A percentile compares a stretch with the other conserved stretches of the same genome.
Evolutionary conservation across 2,888 invertebrate species (phyloP).

Genomic region (Drosophila picticornis): DNA sequence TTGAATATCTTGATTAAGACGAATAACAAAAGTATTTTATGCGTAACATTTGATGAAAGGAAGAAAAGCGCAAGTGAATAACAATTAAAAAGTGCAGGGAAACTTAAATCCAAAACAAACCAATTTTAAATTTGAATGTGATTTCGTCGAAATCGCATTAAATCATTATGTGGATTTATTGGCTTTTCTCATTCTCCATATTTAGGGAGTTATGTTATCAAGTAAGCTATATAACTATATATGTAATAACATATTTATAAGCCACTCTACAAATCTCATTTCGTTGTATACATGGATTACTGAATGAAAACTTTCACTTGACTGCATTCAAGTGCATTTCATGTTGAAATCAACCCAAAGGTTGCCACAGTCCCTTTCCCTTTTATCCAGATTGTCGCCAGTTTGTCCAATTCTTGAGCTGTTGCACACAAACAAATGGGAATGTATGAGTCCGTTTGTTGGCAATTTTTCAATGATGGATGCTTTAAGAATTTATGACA

Average conservation of each 20-base stretch:
- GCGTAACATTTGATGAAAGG: neutral
- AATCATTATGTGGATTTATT: neutral
- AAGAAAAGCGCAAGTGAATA: too few relatives aligned
- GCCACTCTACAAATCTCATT: neutral
- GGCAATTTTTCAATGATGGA: constrained; percentile 64
- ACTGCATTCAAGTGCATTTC: constrained; percentile 59
- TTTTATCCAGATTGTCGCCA: neutral
- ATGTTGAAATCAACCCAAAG: constrained; percentile 63
- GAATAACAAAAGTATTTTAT: neutral
- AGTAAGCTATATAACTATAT: neutral
- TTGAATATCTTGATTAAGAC: neutral
- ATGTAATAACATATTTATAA: neutral
- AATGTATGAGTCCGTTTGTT: constrained; percentile 43
- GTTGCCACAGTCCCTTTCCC: constrained; percentile 42
- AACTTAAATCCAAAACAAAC: neutral
- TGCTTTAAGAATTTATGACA: constrained; percentile 74
- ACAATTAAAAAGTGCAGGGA: too few relatives aligned
- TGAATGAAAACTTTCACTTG: constrained; percentile 65
- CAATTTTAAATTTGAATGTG: neutral
- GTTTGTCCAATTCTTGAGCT: constrained; percentile 5
- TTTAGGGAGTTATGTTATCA: neutral
- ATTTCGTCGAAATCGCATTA: neutral
- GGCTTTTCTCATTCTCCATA: neutral
- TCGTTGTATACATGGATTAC: neutral
- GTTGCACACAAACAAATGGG: constrained; percentile 41